Conservation (phyloP, 2,113 vertebrate genomes). For the Melanotaenia duboulayi region DNA sequence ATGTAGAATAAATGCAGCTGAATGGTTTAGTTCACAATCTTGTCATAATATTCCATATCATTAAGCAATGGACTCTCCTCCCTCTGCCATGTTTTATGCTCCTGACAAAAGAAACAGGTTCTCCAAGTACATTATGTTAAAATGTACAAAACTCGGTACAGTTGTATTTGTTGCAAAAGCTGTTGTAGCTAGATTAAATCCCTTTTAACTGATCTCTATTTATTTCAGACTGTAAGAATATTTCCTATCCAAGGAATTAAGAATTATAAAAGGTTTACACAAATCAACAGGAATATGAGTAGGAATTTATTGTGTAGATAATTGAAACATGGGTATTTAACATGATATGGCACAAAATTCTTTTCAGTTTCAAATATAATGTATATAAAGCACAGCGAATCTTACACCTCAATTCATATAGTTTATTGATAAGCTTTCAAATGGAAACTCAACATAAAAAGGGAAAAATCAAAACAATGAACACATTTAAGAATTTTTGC, state of each 20-base stretch:
- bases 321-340: background rate
- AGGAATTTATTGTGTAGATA: background rate
- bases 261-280: background rate
- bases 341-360: background rate
- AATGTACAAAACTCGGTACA: too few relatives aligned
- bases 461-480: constrained; percentile 4
- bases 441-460: constrained; percentile 18
- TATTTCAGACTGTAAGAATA: background rate
- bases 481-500: background rate
- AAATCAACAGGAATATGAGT: fast-evolving
- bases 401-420: constrained; percentile 3
- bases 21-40: too few relatives aligned
- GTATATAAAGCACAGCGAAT: background rate
- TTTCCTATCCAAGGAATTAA: background rate
- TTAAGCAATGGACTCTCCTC: too few relatives aligned
- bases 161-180: too few relatives aligned
- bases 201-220: too few relatives aligned
- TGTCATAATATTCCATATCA: too few relatives aligned
- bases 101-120: too few relatives aligned
- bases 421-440: constrained; percentile 23
- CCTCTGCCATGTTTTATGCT: too few relatives aligned
- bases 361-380: constrained; percentile 5
- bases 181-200: too few relatives aligned
- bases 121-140: too few relatives aligned
- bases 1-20: too few relatives aligned